A percentile compares a stretch with the other conserved stretches of the same genome.
Evolutionary conservation across 2,888 invertebrate genomes (phyloP).

Genomic region (Apotomis capreana): DNA sequence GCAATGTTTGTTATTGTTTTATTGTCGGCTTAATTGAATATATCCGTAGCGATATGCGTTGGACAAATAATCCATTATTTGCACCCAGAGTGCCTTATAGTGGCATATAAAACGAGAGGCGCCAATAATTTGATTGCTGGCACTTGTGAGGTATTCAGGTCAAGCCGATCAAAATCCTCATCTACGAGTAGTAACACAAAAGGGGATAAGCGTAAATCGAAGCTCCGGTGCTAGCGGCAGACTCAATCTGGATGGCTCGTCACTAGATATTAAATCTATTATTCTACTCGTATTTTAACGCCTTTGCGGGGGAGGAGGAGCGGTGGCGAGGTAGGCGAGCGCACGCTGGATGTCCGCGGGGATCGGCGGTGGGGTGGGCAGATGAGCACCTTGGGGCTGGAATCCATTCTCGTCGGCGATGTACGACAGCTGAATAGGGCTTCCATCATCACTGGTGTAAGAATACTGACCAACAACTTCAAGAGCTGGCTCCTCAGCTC

Average conservation of each 20-base stretch:
- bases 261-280: conserved; percentile 6
- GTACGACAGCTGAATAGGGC: conserved; percentile 84
- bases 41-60: no score
- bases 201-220: background rate
- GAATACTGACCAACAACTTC: conserved; percentile 85
- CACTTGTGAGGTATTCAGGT: background rate
- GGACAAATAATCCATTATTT: no score
- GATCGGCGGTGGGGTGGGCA: conserved; percentile 87
- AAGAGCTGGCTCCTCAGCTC: conserved; percentile 77
- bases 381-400: conserved; percentile 85
- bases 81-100: no score
- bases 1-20: no score
- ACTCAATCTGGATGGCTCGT: background rate
- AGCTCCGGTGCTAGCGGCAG: background rate
- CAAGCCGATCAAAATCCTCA: background rate
- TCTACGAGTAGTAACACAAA: background rate
- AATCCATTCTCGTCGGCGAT: conserved; percentile 88
- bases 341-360: conserved; percentile 87
- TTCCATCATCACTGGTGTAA: conserved; percentile 86
- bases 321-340: conserved; percentile 86
- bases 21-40: background rate
- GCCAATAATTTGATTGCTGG: no score
- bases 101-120: no score
- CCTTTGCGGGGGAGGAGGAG: conserved; percentile 79
- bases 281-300: conserved; percentile 45